Evolutionary conservation across 2,888 invertebrate species (phyloP), one percentile per base, ranked within the genome.

Genomic region (Lasioglossum zephyrum): DNA sequence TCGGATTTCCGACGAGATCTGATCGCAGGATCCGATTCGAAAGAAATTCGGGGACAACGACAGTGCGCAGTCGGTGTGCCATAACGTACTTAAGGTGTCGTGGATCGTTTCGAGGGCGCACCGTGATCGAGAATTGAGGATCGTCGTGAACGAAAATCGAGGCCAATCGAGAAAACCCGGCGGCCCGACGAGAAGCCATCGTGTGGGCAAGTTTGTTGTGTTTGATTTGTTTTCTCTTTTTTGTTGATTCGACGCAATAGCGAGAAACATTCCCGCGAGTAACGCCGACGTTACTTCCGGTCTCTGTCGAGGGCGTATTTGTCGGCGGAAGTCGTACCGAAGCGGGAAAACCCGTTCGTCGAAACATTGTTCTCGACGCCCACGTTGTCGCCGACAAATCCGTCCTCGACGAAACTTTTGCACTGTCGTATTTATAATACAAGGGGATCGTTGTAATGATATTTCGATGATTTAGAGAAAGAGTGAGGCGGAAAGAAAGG

Each of bases 51-150:
- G 41, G 41, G 82, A 78, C 39, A 66, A 76, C 70, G 78, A 76
- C 66, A 69, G 75, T 90, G 39, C 81, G 86, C 82, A n/a, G 60
- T 88, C 87, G 90, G 87, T 91, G 92, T 94, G 93, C 93, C 93
- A 93, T 94, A 92, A 81, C 88, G 84, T 89, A 88, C 70, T 70
- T 70, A 41, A 84, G 82, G 84, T 87, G 87, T 92, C 84, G 88
- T 36, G 79, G 84, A 84, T 87, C 63, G 70, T 86, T 41, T 86
- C 73, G 70, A 86, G 84, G 87, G 63, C 82, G 77, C 63, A 86
- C 82, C 74, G 73, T 70, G 82, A 79, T 63, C 70, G 73, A 69
- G 79, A 69, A 69, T 77, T 53, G 76, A 74, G 18, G 60, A 74
- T 63, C 22, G 39, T 77, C 60, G 22, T 63, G 49, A 78, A 66